phyloP scores from a whole-genome alignment of 2,797 vertebrate genomes.

The Florisuga fusca region DNA sequence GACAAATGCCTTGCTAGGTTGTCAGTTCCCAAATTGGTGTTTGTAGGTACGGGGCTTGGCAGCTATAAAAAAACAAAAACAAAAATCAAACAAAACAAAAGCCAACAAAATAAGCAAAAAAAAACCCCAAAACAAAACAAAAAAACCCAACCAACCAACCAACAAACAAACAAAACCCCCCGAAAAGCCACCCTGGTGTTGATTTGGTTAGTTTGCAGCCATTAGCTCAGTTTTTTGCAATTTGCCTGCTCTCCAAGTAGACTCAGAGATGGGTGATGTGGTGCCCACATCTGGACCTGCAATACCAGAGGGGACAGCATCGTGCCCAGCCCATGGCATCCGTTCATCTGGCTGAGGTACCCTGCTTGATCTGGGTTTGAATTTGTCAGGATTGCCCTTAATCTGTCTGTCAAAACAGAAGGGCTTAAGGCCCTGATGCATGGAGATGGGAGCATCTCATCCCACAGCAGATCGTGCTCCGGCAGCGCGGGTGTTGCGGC shows the following conservation, averaged over 20 bases:
- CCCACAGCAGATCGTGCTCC: neutral
- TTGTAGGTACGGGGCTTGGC: neutral
- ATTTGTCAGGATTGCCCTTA: conserved; percentile 23
- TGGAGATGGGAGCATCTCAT: neutral
- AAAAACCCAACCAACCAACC: too few relatives aligned
- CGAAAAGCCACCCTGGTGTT: too few relatives aligned
- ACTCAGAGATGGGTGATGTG: neutral
- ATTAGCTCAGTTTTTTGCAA: neutral
- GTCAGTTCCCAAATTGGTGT: neutral
- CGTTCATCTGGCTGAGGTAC: neutral
- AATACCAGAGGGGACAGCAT: neutral
- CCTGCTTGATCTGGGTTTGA: neutral
- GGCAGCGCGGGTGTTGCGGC: accelerated
- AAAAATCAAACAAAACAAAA: too few relatives aligned
- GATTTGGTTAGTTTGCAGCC: neutral
- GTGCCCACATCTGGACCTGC: neutral
- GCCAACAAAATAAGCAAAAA: too few relatives aligned
- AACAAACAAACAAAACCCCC: too few relatives aligned
- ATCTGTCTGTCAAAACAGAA: neutral
- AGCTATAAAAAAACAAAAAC: neutral
- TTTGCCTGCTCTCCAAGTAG: neutral
- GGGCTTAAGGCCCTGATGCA: neutral
- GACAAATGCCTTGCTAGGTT: accelerated
- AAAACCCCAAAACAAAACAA: neutral
- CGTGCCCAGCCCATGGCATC: neutral